Conservation (phyloP, 2,113 vertebrate species). For the Scomber japonicus region DNA sequence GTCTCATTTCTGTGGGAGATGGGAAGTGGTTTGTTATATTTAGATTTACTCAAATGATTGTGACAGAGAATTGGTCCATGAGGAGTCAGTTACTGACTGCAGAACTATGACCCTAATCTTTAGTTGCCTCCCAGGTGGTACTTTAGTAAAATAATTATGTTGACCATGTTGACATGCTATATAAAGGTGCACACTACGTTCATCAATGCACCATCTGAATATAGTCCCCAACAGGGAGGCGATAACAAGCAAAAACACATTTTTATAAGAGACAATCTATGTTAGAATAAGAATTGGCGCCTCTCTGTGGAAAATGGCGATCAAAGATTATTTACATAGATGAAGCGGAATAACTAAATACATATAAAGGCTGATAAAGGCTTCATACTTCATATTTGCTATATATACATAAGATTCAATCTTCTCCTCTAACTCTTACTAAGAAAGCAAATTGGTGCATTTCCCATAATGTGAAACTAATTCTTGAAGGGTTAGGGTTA, state of each 20-base stretch:
- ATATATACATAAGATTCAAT: no score
- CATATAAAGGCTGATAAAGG: no score
- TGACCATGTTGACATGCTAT: slow-evolving; percentile 14
- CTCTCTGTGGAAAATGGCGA: no score
- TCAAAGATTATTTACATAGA: no score
- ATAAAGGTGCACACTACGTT: background rate
- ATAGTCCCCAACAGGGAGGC: background rate
- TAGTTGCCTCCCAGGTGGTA: slow-evolving; percentile 3
- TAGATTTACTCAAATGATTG: background rate
- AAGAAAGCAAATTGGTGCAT: no score
- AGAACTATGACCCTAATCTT: slow-evolving; percentile 12
- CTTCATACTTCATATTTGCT: no score
- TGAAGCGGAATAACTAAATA: background rate
- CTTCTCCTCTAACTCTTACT: no score
- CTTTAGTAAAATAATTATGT: slow-evolving; percentile 33
- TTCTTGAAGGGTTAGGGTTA: no score
- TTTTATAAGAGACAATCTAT: background rate
- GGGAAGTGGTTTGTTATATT: slow-evolving; percentile 17
- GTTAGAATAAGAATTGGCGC: no score
- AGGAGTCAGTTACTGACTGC: background rate
- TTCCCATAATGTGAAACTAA: no score
- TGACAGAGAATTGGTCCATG: background rate
- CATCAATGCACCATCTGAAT: background rate
- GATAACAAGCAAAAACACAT: background rate
- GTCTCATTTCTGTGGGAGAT: background rate